phyloP scores from a whole-genome alignment of 2,797 vertebrate species.

The Phoeniculus purpureus region DNA sequence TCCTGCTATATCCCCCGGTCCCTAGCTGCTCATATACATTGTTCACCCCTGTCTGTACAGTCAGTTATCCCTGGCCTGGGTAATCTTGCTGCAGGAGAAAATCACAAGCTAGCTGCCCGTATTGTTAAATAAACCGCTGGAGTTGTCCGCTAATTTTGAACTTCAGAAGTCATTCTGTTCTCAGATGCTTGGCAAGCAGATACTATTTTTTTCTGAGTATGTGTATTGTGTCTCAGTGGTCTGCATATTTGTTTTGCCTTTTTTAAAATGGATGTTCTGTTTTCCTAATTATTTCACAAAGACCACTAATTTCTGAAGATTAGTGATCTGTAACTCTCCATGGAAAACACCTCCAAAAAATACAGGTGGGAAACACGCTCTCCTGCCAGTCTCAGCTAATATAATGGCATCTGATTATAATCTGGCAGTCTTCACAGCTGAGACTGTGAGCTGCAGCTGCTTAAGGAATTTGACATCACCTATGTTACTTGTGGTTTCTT shows the following conservation, averaged over 20 bases:
- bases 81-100: not conserved
- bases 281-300: not conserved
- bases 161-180: not conserved
- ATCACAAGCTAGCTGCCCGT: not conserved
- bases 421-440: not conserved
- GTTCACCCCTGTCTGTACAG: not conserved
- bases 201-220: not conserved
- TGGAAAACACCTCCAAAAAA: not conserved
- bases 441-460: not conserved
- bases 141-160: not conserved
- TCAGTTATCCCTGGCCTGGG: not conserved
- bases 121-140: not conserved
- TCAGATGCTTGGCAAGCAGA: not conserved
- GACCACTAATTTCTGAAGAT: not conserved
- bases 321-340: not conserved
- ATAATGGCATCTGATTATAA: not conserved
- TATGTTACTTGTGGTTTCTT: not conserved
- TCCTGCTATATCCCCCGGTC: not conserved
- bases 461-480: not conserved
- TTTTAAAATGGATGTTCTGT: not conserved
- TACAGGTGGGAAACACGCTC: not conserved
- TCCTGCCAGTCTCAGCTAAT: not conserved
- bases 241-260: not conserved
- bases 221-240: not conserved
- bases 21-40: accelerated